Evolutionary conservation across 2,888 invertebrate species (phyloP).

Genomic region (Dryomyza anilis): DNA sequence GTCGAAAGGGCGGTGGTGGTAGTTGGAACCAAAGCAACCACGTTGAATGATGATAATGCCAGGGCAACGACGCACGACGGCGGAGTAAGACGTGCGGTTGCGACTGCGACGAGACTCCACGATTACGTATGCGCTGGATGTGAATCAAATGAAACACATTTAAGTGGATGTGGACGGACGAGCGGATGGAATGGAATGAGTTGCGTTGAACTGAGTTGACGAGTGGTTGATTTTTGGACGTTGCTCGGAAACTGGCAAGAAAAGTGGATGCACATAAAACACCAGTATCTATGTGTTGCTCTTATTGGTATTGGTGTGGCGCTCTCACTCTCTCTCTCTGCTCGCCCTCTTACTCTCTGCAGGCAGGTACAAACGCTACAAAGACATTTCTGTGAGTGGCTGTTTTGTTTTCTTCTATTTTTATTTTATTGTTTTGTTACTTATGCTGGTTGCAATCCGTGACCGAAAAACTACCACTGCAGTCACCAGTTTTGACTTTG

Average conservation of each 20-base stretch:
- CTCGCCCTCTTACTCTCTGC: slow-evolving; percentile 9
- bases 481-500: background rate
- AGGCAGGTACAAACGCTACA: no score
- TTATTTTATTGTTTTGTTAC: background rate
- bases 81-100: slow-evolving; percentile 14
- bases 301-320: background rate
- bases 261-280: slow-evolving; percentile 14
- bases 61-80: no score
- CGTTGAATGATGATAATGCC: no score
- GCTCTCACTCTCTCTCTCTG: background rate
- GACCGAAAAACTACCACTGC: background rate
- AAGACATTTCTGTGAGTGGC: no score
- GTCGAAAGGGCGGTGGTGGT: slow-evolving; percentile 26
- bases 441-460: slow-evolving; percentile 4
- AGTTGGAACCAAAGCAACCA: slow-evolving; percentile 9
- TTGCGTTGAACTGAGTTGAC: slow-evolving; percentile 42
- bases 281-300: background rate
- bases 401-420: no score
- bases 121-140: slow-evolving; percentile 28
- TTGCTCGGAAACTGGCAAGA: slow-evolving; percentile 20
- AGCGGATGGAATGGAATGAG: slow-evolving; percentile 47
- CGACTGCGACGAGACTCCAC: slow-evolving; percentile 27
- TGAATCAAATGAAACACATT: slow-evolving; percentile 29
- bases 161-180: slow-evolving; percentile 40
- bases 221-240: slow-evolving; percentile 26